Percentiles rank a stretch among this genome's conserved stretches.
Conservation (phyloP, 1,140 invertebrate genomes). For the Drosophila willistoni region DNA sequence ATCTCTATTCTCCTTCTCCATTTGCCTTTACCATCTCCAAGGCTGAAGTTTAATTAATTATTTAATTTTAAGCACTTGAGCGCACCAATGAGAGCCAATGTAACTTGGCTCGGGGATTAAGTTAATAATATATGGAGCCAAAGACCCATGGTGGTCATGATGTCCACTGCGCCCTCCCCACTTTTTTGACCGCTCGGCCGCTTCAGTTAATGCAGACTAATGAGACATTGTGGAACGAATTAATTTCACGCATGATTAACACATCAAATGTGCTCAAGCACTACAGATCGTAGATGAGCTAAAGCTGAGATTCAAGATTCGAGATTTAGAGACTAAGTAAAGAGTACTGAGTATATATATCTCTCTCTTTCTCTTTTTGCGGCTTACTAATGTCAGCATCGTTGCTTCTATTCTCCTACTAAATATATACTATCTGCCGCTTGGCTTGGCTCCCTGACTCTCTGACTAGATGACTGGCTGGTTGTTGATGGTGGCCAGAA, state of each 20-base stretch:
- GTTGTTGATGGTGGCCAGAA: constrained; percentile 4
- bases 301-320: not conserved
- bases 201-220: constrained; percentile 79
- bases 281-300: constrained; percentile 21
- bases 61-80: constrained; percentile 82
- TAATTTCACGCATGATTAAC: constrained; percentile 83
- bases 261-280: constrained; percentile 65
- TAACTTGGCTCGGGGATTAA: constrained; percentile 72
- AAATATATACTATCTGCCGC: not conserved
- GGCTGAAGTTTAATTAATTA: constrained; percentile 78
- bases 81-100: constrained; percentile 68
- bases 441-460: not conserved
- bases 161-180: constrained; percentile 12
- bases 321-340: not conserved
- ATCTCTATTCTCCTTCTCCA: no score
- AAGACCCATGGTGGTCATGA: constrained; percentile 45
- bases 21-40: not conserved
- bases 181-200: constrained; percentile 52
- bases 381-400: constrained; percentile 32
- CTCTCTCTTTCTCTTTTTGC: not conserved
- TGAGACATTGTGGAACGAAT: constrained; percentile 83
- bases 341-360: no score
- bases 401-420: constrained; percentile 36
- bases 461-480: not conserved
- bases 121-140: constrained; percentile 80